A percentile compares a stretch with the other conserved stretches of the same genome.
phyloP scores from a whole-genome alignment of 92 coral and sea anemone species.

The Plumapathes pennacea region DNA sequence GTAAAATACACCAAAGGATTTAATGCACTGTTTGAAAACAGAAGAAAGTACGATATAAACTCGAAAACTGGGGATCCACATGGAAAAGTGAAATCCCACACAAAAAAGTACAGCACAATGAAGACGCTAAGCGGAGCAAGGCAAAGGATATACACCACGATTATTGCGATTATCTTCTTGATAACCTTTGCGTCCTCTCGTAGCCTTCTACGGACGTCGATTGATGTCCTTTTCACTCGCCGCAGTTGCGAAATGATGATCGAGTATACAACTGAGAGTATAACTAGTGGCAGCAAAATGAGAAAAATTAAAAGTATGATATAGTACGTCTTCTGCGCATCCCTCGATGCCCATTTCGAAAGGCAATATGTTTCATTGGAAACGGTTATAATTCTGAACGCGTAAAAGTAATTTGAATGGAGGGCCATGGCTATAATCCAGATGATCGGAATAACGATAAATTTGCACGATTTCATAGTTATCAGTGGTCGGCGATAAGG shows the following conservation, averaged over 20 bases:
- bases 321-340: constrained; percentile 4
- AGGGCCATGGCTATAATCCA: constrained; percentile 37
- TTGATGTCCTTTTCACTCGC: no score
- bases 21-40: constrained; percentile 18
- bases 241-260: constrained; percentile 1
- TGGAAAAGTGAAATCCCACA: neutral
- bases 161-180: constrained; percentile 15
- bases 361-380: constrained; percentile 7
- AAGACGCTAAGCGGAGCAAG: constrained; percentile 12
- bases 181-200: constrained; percentile 2
- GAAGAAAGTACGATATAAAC: constrained; percentile 24
- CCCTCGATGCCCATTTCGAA: constrained; percentile 27
- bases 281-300: constrained; percentile 13
- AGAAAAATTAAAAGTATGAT: constrained; percentile 1
- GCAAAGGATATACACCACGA: constrained; percentile 14
- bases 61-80: constrained; percentile 18
- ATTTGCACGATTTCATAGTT: constrained; percentile 6
- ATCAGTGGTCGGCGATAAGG: constrained; percentile 24
- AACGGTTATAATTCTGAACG: neutral
- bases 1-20: constrained; percentile 32
- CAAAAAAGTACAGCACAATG: constrained; percentile 7
- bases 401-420: constrained; percentile 20
- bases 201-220: no score
- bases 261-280: constrained; percentile 15
- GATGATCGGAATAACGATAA: constrained; percentile 26